Evolutionary conservation across 1,140 invertebrate species (phyloP).

Genomic region (Bombus difficillimus): DNA sequence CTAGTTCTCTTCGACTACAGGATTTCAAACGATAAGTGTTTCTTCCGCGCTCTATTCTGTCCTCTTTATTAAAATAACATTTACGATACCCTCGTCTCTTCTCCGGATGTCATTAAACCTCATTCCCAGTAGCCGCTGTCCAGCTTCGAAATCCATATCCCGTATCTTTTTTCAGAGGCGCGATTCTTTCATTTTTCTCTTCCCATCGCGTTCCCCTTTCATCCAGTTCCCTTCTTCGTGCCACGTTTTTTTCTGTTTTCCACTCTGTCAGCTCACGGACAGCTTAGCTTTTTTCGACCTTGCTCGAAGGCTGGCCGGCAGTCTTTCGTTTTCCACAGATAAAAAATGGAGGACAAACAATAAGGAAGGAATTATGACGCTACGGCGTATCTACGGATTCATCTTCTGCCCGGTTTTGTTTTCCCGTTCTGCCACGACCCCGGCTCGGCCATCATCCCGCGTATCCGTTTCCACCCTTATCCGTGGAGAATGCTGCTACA

Average conservation of each 20-base stretch:
- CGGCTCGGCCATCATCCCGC: slow-evolving; percentile 2
- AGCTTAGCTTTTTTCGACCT: not conserved
- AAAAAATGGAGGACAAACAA: slow-evolving; percentile 34
- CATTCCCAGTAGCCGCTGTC: not conserved
- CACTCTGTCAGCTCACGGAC: slow-evolving; percentile 29
- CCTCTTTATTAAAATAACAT: not conserved
- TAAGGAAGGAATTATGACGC: not conserved
- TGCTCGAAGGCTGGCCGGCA: not conserved
- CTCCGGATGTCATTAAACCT: not conserved
- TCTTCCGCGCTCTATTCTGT: slow-evolving; percentile 16
- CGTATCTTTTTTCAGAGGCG: not conserved
- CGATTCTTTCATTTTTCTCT: slow-evolving; percentile 1
- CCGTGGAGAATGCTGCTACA: not conserved
- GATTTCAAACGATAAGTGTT: slow-evolving; percentile 47
- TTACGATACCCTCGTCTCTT: not conserved
- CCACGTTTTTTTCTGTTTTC: not conserved
- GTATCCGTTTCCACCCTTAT: not conserved
- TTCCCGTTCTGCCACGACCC: not conserved
- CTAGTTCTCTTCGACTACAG: no score
- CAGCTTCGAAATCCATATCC: not conserved
- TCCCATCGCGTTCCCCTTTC: not conserved
- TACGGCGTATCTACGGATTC: not conserved
- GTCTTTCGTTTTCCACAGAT: not conserved
- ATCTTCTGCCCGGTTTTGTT: slow-evolving; percentile 1
- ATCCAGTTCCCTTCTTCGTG: not conserved